Base-by-base conservation (phyloP, 2,797 vertebrate genomes). In the Sebastiscus tertius region DNA sequence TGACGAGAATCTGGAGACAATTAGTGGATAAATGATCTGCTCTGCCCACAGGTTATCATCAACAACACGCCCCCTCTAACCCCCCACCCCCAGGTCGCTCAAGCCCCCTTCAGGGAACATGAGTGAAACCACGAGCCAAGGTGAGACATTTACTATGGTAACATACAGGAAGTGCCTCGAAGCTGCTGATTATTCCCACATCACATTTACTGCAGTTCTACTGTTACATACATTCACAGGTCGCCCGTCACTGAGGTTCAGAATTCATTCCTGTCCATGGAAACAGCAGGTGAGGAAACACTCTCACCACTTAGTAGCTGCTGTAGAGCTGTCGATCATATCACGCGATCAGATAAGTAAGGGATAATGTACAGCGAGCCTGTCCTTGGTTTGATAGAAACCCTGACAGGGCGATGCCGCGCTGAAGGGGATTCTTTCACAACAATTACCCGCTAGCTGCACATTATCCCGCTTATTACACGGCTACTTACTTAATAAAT, bases 1-100 rank as follows among this genome's bases (percentile, higher is more conserved):
- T 56, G 73, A 74, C 59, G 56, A 80, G 49, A 80, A 78, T 89
- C 87, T 88, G 85, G 87, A 89, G 88, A 92, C 83, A 84, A 88
- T 82, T 77, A 81, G 80, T 36, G 59, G 86, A 82, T 66, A 76
- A 75, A 73, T 66, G 42, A 70, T 79, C 79, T 14, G 68, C 75
- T 76, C 64, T 7, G 27, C 22, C 77, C 72, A 54, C 29, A 66
- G 52, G 61, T 60, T 71, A 60, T 81, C 76, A 81, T 63, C 59
- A 33, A 61, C 79, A 73, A 59, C 67, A 24, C 1, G 13, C 62
- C 70, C 64, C 9, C 24, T 24, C 24, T 24, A 24, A 24, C 24
- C 24, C 22, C 60, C 16, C 2, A 7, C 61, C 70, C 42, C 13
- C 22, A 46, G 33, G 72, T 61, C 18, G 31, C 76, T 80, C 39